These are phyloP conservation scores for Sylvia borin DNA, from an alignment of 2,797 vertebrate species.

Conservation along the genomic window DNA sequence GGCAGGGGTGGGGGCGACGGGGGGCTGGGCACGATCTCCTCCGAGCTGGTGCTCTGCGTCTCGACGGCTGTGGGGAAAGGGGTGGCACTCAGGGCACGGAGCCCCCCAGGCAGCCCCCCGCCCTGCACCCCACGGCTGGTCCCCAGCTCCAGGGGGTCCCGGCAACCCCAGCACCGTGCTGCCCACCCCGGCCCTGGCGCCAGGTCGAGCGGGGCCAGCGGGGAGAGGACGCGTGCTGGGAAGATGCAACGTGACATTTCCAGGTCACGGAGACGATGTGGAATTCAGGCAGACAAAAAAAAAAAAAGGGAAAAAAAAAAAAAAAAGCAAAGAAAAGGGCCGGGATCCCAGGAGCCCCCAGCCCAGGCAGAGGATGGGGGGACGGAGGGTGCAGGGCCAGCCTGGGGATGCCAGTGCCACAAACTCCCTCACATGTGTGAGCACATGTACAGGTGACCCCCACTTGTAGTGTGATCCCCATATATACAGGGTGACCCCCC, in stretches of 20 bases:
- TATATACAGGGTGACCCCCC: neutral
- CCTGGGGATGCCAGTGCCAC: neutral
- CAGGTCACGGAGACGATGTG: neutral
- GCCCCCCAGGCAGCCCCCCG: neutral
- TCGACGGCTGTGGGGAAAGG: conserved; percentile 79
- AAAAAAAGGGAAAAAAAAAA: too few species aligned
- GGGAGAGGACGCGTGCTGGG: neutral
- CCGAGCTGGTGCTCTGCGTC: conserved; percentile 89
- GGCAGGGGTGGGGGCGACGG: conserved; percentile 84
- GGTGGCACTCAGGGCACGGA: neutral
- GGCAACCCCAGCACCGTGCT: rapidly evolving
- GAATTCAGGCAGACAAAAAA: conserved; percentile 22
- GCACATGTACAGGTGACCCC: neutral
- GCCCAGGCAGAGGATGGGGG: neutral
- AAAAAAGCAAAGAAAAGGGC: neutral
- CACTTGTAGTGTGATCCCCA: neutral
- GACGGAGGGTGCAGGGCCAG: neutral
- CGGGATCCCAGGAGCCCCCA: neutral
- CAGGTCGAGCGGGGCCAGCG: neutral
- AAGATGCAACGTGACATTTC: neutral
- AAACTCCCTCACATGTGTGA: rapidly evolving
- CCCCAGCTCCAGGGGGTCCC: neutral
- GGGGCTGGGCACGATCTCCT: conserved; percentile 88
- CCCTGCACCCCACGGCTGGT: neutral
- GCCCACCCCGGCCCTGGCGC: neutral